Evolutionary conservation across 1,140 invertebrate genomes (phyloP), one percentile per base, ranked within the genome.

Genomic region (Neodiprion lecontei): DNA sequence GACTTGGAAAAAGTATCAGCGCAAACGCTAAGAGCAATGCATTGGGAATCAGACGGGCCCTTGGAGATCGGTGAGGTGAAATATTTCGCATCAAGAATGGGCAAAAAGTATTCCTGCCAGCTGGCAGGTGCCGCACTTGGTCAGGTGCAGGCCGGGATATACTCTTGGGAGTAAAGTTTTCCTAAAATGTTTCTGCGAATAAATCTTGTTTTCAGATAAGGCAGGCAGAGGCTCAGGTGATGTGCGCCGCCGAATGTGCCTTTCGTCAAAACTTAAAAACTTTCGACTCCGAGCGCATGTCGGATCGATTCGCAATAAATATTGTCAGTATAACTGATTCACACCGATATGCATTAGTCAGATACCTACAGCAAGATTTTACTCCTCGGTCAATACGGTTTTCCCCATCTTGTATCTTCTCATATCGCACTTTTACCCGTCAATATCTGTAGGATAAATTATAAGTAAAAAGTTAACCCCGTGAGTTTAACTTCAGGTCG

Each of bases 161-260:
- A 77, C 83, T 77, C 82, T 61, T 75, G 83, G 82, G 83, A 85
- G 72, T 72, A 61, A 84, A 85, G 78, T 85, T 85, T 84, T 75
- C 77, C 80, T 84, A 81, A 85, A 85, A 85, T 79, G 83, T 83
- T 85, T 80, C 80, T 76, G 77, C 76, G 77, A 76, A 84, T 85
- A 85, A 85, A 84, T 85, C 82, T 84, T 82, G 82, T 84, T 85
- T 85, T 83, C 82, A 80, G 82, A 84, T 84, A 80, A 40, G 81
- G 81, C 81, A 81, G 77, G 28, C 28, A 40, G 11, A 17, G 53
- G 78, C 78, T 83, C 81, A 84, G 80, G 82, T 83, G 80, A 82
- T 84, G 80, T 78, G 80, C 80, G 79, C 75, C 5, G 53, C 79
- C 74, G 68, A 12, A 17, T 69, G 61, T 40, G 47, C 12, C 67